Evolutionary conservation across 2,888 invertebrate genomes (phyloP).

Genomic region (Torymus aiolomorphi): DNA sequence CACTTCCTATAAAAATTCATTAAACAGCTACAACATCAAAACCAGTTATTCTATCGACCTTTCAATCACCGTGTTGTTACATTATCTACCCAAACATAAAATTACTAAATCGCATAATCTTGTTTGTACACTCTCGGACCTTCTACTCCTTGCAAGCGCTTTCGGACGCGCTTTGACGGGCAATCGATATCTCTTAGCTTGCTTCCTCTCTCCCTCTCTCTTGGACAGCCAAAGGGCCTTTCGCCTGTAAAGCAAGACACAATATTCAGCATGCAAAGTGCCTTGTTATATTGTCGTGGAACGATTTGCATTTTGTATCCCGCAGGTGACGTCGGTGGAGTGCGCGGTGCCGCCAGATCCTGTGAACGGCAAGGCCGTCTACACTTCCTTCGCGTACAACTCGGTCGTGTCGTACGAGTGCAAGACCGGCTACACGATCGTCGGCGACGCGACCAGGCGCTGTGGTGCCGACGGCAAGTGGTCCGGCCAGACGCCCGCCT

Average conservation of each 20-base stretch:
- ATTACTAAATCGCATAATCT: neutral
- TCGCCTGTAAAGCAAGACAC: neutral
- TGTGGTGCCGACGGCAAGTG: conserved; percentile 97
- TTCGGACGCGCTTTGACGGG: conserved; percentile 8
- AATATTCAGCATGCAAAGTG: conserved; percentile 27
- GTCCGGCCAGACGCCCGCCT: conserved; percentile 93
- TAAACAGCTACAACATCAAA: too few species aligned
- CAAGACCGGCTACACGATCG: conserved; percentile 93
- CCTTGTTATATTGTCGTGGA: conserved; percentile 34
- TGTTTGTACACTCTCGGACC: neutral
- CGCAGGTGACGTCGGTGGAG: conserved; percentile 90
- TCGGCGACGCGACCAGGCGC: conserved; percentile 91
- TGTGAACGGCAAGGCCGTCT: conserved; percentile 93
- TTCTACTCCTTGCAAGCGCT: too few species aligned
- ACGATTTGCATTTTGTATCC: conserved; percentile 31
- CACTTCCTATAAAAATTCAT: too few species aligned
- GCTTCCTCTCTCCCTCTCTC: too few species aligned
- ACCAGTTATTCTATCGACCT: too few species aligned
- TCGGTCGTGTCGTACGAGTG: conserved; percentile 97
- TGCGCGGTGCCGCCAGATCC: conserved; percentile 95
- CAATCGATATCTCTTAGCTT: conserved; percentile 9
- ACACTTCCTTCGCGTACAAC: conserved; percentile 95
- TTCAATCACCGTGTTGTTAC: neutral
- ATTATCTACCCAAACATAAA: neutral
- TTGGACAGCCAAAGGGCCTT: neutral